Conservation (phyloP, 2,888 invertebrate species). For the Microctonus aethiopoides region DNA sequence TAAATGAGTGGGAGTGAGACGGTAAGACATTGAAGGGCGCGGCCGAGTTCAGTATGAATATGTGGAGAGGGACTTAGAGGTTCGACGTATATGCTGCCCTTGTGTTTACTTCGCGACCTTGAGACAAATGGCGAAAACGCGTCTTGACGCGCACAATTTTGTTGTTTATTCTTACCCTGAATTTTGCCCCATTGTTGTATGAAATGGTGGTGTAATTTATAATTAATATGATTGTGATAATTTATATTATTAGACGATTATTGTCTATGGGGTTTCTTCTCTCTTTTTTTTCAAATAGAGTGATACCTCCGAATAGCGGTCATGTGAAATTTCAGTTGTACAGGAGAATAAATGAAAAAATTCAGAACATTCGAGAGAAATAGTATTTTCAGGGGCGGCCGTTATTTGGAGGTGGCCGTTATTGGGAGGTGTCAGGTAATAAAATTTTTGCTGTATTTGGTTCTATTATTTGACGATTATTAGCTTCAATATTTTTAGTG, state of each 20-base stretch:
- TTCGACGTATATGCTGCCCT: slow-evolving; percentile 63
- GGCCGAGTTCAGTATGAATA: slow-evolving; percentile 45
- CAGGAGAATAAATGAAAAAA: too few relatives aligned
- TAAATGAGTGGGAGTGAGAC: slow-evolving; percentile 48
- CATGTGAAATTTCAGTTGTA: too few relatives aligned
- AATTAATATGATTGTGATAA: not conserved
- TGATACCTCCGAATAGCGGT: too few relatives aligned
- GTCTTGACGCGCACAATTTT: slow-evolving; percentile 39
- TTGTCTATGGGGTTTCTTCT: not conserved
- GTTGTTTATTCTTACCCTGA: slow-evolving; percentile 23
- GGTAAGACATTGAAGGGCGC: slow-evolving; percentile 62
- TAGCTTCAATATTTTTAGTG: too few relatives aligned
- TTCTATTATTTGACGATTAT: too few relatives aligned
- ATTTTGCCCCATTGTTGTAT: slow-evolving; percentile 8
- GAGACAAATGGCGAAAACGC: slow-evolving; percentile 56
- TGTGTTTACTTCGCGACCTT: slow-evolving; percentile 63
- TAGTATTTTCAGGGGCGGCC: too few relatives aligned
- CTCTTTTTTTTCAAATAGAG: too few relatives aligned
- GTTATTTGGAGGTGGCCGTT: too few relatives aligned
- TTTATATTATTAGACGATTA: too few relatives aligned
- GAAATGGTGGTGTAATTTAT: not conserved
- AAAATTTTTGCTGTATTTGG: too few relatives aligned
- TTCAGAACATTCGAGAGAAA: too few relatives aligned
- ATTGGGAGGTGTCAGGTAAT: too few relatives aligned
- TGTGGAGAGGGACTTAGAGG: slow-evolving; percentile 40